Base-by-base conservation (phyloP, 1,140 invertebrate species). In the Microplitis mediator region DNA sequence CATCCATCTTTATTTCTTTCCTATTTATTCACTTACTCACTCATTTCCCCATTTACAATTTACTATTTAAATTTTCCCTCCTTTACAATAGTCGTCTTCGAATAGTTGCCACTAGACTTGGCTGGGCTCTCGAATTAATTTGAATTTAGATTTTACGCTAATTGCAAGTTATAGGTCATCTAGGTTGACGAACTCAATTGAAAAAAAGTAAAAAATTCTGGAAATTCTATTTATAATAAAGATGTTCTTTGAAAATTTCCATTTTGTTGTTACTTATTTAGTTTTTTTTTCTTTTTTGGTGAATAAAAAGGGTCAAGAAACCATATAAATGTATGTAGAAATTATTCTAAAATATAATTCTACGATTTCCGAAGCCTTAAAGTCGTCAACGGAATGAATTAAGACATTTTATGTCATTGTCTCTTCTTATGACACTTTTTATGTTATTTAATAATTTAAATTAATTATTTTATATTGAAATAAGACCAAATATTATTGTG, bases 341-440 rank as follows among this genome's bases (percentile, higher is more conserved):
- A 85, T 86, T 85, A 85, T 86, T 84, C 83, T 9, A 5, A 82
- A 84, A 84, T 86, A 77, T 83, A 54, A 54, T 14, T 85, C 78
- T 86, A 86, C 85, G 85, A 86, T 86, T 86, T 86, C 85, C 68
- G 85, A 86, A 86, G 84, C 85, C 84, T 54, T 86, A 85, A 78
- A 8, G 34, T 51, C 23, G 45, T 11, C 23, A 50, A 51, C 23
- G 31, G 13, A 71, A 77, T 78, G 71, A 82, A n/a, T 32, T 16
- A 23, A 32, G n/a, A 61, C 31, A 16, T 63, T n/a, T 63, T 32
- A 63, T 35, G 32, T 35, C 14, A n/a, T 39, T 63, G n/a, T 4
- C 58, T 8, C 0, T 60, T 60, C n/a, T 54, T 54, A 14, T 54
- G 52, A 54, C 52, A 54, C 16, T 14, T 54, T 54, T 45, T 23